Base-by-base conservation (phyloP, 2,888 invertebrate species). In the Drosophila subsilvestris region DNA sequence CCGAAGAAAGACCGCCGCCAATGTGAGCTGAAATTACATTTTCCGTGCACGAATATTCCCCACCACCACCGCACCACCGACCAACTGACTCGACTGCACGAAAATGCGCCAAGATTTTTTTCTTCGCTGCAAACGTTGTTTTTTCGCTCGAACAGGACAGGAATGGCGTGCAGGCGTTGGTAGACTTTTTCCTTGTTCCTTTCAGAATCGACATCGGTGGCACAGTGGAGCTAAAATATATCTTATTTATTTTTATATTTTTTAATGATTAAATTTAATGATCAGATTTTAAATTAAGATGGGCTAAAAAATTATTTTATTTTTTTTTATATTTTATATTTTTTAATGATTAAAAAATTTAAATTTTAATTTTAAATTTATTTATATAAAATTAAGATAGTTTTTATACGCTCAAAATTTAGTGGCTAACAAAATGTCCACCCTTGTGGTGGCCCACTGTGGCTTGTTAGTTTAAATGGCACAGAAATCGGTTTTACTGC, bases 11-110 rank as follows among this genome's bases (percentile, higher is more conserved):
- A 59, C n/a, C n/a, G n/a, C 58, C 43, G 37, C 48, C 45, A 63
- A 82, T 69, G 87, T 81, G 84, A 71, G 66, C 74, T 82, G 82
- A 88, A 85, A 85, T 85, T 85, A 88, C 89, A 85, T 80, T 85
- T 85, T 88, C 85, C 63, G 70, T 68, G 84, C 85, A 85, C 85
- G 87, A 86, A 85, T 79, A 77, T 75, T 79, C 73, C 59, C 5
- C 27, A n/a, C 77, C 80, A 82, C 88, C 74, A 63, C 79, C 88
- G 20, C 20, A 20, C 20, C 20, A 1, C 20, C 20, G 3, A 20
- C 20, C 20, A 1, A 20, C 20, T 3, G 20, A 20, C 20, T 20
- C 20, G 82, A 79, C 76, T 66, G 75, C 86, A 82, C 83, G 70
- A 82, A 82, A 86, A 86, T 82, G 79, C 82, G 69, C 75, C 77